Evolutionary conservation across 2,797 vertebrate species (phyloP), one percentile per base, ranked within the genome.

Genomic region (Anguilla anguilla): DNA sequence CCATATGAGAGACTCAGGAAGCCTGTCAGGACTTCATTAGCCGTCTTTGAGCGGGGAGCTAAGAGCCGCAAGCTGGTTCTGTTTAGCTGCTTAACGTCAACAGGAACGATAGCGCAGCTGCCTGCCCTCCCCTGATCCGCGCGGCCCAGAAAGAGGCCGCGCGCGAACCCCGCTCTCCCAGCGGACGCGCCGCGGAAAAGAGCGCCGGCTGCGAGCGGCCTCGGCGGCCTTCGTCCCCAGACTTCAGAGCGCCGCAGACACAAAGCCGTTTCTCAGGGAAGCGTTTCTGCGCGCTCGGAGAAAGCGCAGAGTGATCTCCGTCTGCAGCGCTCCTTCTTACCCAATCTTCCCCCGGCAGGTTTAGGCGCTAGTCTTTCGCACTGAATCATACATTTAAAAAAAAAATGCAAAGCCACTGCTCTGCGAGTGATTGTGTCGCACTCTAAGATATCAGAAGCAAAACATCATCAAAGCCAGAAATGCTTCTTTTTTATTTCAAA

Each of bases 11-110:
- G 93, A 95, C 93, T 95, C 95, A 96, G 96, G 96, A 96, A 96
- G 95, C 95, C 94, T 96, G 96, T 96, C 95, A 96, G 96, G 96
- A 96, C 96, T 96, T 96, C 95, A 96, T 96, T 96, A 96, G 95
- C 93, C 91, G 90, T 92, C 94, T 94, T 92, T 89, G 89, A 92
- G 92, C 94, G 93, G 93, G 94, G 93, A 95, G 95, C 94, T 96
- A 96, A 95, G 94, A 94, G 92, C 94, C 94, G 95, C 96, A 96
- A 96, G 96, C 96, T 96, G 96, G 96, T 95, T 95, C 95, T 96
- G 95, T 96, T 96, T 97, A 96, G 95, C 94, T 95, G 94, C 94
- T 95, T 95, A 95, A 96, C 93, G 91, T 96, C 96, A 96, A 96
- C 95, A 95, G 94, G 95, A 96, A 95, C 94, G 94, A 94, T 95